Conservation (phyloP, 2,888 invertebrate species). For the Caenorhabditis uteleia region DNA sequence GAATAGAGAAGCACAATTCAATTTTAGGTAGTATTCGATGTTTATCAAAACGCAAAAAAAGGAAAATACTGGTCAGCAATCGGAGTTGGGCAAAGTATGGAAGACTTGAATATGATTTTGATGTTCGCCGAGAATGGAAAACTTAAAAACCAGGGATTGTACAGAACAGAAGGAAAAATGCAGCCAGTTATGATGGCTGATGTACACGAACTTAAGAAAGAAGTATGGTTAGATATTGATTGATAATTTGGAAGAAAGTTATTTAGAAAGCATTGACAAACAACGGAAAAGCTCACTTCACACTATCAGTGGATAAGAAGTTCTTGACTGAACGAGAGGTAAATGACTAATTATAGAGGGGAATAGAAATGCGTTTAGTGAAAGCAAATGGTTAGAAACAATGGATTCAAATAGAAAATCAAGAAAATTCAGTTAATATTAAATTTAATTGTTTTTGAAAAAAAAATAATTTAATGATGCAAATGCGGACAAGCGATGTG, state of each 20-base stretch:
- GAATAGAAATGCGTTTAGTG: no score
- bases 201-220: slow-evolving; percentile 14
- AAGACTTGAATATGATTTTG: slow-evolving; percentile 43
- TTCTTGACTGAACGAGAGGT: slow-evolving; percentile 34
- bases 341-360: no score
- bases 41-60: slow-evolving; percentile 43
- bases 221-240: background rate
- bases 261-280: slow-evolving; percentile 16
- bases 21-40: slow-evolving; percentile 8
- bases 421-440: no score
- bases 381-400: no score
- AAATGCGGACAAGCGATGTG: no score
- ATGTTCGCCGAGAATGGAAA: slow-evolving; percentile 48
- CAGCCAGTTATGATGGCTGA: slow-evolving; percentile 4
- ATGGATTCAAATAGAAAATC: no score
- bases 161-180: slow-evolving; percentile 38
- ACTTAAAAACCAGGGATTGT: slow-evolving; percentile 43
- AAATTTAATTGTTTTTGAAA: no score
- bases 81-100: slow-evolving; percentile 51
- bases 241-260: background rate
- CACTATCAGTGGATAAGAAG: slow-evolving; percentile 28
- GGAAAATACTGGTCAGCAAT: slow-evolving; percentile 54
- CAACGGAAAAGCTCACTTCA: slow-evolving; percentile 29
- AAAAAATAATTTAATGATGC: no score
- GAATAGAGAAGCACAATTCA: background rate